Evolutionary conservation across 1,140 invertebrate species (phyloP).

Genomic region (Drosophila funebris): DNA sequence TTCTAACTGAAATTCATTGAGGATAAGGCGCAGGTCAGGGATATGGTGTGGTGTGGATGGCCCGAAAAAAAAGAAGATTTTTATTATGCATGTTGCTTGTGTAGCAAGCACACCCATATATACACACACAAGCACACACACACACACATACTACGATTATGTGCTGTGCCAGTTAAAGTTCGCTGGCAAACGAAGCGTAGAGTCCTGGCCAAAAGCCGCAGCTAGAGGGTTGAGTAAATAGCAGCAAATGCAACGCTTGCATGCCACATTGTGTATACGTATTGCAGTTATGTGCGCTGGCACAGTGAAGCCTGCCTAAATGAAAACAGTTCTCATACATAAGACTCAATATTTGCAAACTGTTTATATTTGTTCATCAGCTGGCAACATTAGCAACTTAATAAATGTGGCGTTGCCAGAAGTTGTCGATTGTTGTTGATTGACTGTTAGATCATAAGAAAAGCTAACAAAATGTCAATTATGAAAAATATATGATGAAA

Average conservation of each 20-base stretch:
- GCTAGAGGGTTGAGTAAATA: conserved; percentile 32
- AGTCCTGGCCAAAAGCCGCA: conserved; percentile 11
- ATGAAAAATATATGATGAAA: too few species aligned
- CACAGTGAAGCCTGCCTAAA: conserved; percentile 2
- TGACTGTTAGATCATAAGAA: too few species aligned
- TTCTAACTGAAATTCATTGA: conserved; percentile 14
- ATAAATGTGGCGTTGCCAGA: too few species aligned
- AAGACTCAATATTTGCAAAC: too few species aligned
- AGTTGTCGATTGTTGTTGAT: too few species aligned
- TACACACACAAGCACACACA: conserved; percentile 21
- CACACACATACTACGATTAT: conserved; percentile 13
- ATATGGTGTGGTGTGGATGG: background rate
- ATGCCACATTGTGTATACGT: conserved; percentile 32
- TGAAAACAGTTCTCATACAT: background rate
- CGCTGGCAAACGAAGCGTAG: conserved; percentile 16
- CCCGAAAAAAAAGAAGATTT: conserved; percentile 15
- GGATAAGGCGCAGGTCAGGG: conserved; percentile 19
- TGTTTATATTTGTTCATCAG: too few species aligned
- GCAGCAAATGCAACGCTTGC: conserved; percentile 43
- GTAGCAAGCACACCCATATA: conserved; percentile 3
- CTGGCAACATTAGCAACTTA: too few species aligned
- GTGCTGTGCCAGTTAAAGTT: conserved; percentile 43
- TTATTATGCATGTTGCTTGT: conserved; percentile 25
- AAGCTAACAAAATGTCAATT: too few species aligned
- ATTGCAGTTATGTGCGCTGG: background rate